Percentiles rank a stretch among this genome's conserved stretches.
Conservation (phyloP, 2,888 invertebrate genomes). For the Coecobrya sp. region DNA sequence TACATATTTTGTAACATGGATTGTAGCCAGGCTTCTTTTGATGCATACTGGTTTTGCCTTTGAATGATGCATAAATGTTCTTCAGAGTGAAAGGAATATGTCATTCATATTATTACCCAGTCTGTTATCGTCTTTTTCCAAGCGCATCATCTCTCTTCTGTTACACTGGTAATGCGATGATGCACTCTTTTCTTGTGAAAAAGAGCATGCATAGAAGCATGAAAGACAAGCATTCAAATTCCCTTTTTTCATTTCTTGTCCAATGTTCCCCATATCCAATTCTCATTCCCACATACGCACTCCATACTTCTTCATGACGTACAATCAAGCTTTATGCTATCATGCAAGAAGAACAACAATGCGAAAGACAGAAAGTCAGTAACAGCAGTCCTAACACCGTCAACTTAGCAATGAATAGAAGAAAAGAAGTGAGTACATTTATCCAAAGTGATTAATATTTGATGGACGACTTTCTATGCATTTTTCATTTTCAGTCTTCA, state of each 20-base stretch:
- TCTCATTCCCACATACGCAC: conserved; percentile 39
- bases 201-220: background rate
- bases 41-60: background rate
- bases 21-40: background rate
- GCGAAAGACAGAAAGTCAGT: conserved; percentile 55
- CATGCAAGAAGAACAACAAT: conserved; percentile 22
- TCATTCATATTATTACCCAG: conserved; percentile 72
- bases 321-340: background rate
- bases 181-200: conserved; percentile 33
- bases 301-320: background rate
- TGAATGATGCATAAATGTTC: conserved; percentile 29
- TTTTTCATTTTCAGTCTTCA: conserved; percentile 76
- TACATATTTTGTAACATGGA: background rate
- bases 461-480: conserved; percentile 79
- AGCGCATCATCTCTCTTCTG: conserved; percentile 38
- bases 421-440: conserved; percentile 67
- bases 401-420: conserved; percentile 24
- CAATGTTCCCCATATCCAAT: background rate
- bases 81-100: conserved; percentile 69
- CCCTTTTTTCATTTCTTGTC: conserved; percentile 31
- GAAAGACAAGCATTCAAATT: conserved; percentile 37
- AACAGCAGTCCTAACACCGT: background rate
- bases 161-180: conserved; percentile 51
- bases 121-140: conserved; percentile 53
- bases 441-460: conserved; percentile 83